Base-by-base conservation (phyloP, 2,797 vertebrate genomes). In the Leuciscus waleckii region DNA sequence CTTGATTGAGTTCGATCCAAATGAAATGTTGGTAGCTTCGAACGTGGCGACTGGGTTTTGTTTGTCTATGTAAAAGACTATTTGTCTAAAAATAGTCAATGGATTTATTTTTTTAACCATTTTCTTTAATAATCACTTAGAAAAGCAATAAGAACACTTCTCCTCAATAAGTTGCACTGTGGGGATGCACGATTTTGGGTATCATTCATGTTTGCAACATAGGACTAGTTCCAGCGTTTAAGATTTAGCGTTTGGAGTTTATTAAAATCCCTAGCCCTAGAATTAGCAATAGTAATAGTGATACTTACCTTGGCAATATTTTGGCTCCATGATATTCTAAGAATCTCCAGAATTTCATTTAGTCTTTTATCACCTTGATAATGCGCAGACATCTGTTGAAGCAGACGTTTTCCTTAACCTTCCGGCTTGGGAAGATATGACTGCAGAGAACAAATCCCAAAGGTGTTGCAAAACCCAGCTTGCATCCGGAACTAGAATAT, bases 381-480 rank as follows among this genome's bases (percentile, higher is more conserved):
- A 65, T 16, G 14, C 32, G 26, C 61, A 65, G 26, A 16, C 26
- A 65, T 65, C 26, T 65, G 61, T 65, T 65, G 26, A 14, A 32
- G 61, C 61, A 65, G 61, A 65, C 26, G 26, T 29, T 63, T 63
- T 63, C 71, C 76, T 75, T 68, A 87, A 90, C 85, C 86, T 92
- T 77, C 88, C 83, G 82, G 68, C 85, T 90, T 86, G 75, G 86
- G 79, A 71, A 82, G 86, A 92, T 91, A 92, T 87, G 85, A 88
- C 85, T 87, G 79, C 87, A 67, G 68, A 79, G 43, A 81, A 14
- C 85, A 49, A 43, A 74, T 81, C 56, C 86, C 77, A 69, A 29
- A 65, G 61, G 26, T 32, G 26, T 65, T 16, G 26, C 26, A 65
- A 65, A 65, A 65, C 61, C 61, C 61, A 65, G 26, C 26, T 65